Percentiles rank a stretch among this genome's conserved stretches.
phyloP scores from a whole-genome alignment of 2,113 vertebrate species.

The Machaerirhynchus nigripectus region DNA sequence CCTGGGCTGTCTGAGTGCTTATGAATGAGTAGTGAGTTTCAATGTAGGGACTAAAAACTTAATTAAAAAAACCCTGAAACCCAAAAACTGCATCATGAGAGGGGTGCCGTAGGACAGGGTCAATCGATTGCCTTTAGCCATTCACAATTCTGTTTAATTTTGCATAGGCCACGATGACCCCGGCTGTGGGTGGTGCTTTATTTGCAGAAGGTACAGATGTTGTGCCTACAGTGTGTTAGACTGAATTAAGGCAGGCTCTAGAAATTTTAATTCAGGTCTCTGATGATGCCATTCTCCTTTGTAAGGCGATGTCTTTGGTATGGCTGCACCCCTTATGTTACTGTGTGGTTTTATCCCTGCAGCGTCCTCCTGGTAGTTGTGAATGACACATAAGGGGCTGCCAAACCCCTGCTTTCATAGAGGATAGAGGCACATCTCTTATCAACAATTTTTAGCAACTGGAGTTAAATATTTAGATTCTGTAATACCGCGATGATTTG shows the following conservation, averaged over 20 bases:
- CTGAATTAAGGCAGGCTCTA: not conserved
- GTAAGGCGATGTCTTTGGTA: not conserved
- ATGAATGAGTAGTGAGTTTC: not conserved
- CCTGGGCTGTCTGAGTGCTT: not conserved
- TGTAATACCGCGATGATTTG: not conserved
- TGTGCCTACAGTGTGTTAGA: not conserved
- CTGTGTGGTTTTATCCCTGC: not conserved
- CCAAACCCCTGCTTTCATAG: not conserved
- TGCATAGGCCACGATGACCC: rapidly evolving
- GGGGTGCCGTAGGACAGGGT: rapidly evolving
- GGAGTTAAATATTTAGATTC: not conserved
- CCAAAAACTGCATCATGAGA: not conserved
- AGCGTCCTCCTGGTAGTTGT: not conserved
- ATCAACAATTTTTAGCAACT: not conserved
- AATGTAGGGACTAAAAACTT: not conserved
- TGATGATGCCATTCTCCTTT: not conserved
- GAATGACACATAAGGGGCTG: not conserved
- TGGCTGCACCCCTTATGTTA: not conserved
- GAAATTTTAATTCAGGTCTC: not conserved
- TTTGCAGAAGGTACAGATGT: not conserved
- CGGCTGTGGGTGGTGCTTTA: not conserved
- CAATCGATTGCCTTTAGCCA: not conserved
- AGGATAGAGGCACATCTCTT: not conserved
- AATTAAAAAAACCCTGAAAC: not conserved
- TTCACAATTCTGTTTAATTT: not conserved